phyloP scores from a whole-genome alignment of 2,888 invertebrate genomes.

The Elysia crispata region DNA sequence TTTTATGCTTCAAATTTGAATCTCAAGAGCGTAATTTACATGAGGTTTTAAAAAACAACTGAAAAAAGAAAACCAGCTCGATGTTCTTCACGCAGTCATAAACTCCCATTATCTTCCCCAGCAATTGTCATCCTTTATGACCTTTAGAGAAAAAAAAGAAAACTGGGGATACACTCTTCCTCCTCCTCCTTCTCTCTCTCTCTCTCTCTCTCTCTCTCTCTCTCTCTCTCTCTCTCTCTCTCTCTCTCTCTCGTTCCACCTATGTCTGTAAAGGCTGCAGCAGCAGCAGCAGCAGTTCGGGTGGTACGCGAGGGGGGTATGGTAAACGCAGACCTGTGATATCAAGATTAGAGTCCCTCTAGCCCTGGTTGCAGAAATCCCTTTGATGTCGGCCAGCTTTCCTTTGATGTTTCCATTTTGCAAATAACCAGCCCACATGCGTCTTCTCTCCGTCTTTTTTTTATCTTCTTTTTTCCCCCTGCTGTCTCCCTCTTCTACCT shows the following conservation, averaged over 20 bases:
- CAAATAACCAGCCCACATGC: slow-evolving; percentile 46
- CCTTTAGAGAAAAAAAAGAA: not conserved
- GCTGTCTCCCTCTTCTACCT: too few species aligned
- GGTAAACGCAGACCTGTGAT: slow-evolving; percentile 3
- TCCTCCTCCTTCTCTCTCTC: not conserved
- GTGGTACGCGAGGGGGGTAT: too few species aligned
- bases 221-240: not conserved
- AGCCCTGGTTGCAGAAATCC: slow-evolving; percentile 38
- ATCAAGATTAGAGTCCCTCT: slow-evolving; percentile 33
- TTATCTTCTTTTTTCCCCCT: not conserved
- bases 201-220: not conserved
- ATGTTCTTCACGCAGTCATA: too few species aligned
- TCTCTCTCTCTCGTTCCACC: slow-evolving; percentile 10
- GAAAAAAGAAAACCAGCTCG: too few species aligned
- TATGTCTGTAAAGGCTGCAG: slow-evolving; percentile 10
- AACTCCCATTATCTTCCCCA: not conserved
- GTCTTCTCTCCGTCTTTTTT: slow-evolving; percentile 21
- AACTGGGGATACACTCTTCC: not conserved
- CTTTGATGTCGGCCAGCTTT: slow-evolving; percentile 39
- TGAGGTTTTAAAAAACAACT: too few species aligned
- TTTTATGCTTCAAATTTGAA: too few species aligned
- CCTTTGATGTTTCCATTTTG: slow-evolving; percentile 48
- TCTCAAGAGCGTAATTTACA: too few species aligned
- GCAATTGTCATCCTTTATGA: slow-evolving; percentile 11
- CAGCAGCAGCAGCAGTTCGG: too few species aligned